phyloP scores from a whole-genome alignment of 2,797 vertebrate species.

The Graptemys geographica region DNA sequence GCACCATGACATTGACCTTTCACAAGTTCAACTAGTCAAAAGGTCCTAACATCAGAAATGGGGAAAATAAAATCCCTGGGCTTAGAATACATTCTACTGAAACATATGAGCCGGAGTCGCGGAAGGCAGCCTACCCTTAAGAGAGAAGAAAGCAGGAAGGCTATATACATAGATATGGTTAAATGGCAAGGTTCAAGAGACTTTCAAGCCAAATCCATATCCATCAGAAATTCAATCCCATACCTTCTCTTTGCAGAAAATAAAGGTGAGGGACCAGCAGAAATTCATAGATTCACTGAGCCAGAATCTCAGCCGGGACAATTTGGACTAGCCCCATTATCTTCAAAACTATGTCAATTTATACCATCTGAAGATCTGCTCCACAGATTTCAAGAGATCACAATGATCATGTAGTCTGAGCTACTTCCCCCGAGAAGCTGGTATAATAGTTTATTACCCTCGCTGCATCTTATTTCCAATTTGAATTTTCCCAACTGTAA shows the following conservation, averaged over 20 bases:
- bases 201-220: not conserved
- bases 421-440: not conserved
- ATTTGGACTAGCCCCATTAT: not conserved
- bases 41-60: not conserved
- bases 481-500: not conserved
- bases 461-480: not conserved
- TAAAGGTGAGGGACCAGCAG: not conserved
- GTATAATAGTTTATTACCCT: not conserved
- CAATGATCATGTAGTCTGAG: not conserved
- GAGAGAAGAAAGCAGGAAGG: not conserved
- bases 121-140: not conserved
- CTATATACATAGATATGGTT: not conserved
- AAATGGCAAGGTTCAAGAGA: not conserved
- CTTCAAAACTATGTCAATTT: not conserved
- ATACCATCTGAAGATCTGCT: not conserved
- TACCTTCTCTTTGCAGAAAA: not conserved
- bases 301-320: not conserved
- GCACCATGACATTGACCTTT: not conserved
- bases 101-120: not conserved
- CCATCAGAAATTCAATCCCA: not conserved
- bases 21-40: not conserved
- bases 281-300: not conserved
- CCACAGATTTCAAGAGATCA: not conserved
- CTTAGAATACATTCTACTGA: not conserved
- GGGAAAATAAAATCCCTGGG: not conserved